Evolutionary conservation across 2,888 invertebrate species (phyloP), one percentile per base, ranked within the genome.

Genomic region (Amblyjoppa proteus): DNA sequence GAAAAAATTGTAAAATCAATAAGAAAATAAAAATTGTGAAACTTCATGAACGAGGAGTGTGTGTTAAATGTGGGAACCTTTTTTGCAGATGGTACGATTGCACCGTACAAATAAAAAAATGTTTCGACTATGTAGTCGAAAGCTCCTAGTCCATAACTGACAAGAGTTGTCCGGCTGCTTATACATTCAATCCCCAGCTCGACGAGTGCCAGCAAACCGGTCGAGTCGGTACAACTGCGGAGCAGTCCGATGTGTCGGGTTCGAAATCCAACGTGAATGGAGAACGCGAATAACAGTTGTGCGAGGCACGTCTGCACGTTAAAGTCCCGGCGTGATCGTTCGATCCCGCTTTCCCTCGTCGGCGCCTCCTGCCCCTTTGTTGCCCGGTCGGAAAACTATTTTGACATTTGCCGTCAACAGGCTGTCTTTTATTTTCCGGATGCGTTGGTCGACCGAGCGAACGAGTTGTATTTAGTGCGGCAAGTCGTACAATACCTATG

Each of bases 181-280:
- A 70, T 51, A 70, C 70, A 51, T 70, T 70, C 28, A 70, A 51
- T 70, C 49, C 41, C 69, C 16, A 64, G 31, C 66, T 28, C 69
- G n/a, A 69, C 53, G 69, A 69, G 56, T 53, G 56, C 34, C 20
- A 41, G 70, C 31, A 69, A 45, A 38, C 68, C 68, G 20, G 25
- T 25, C 28, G 61, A 64, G 61, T 64, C 61, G 11, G 61, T 16
- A 61, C 61, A 61, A 61, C 61, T 28, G 28, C 31, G 61, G 13
- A 16, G 28, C 49, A 25, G 20, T 70, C 38, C 49, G 70, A 45
- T 68, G 58, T 45, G n/a, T 71, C 38, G 38, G 20, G 16, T 3
- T 34, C 20, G 38, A 71, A 61, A 79, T 64, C 61, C 71, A 71
- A 45, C 51, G 20, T 49, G 61, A 61, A 64, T 70, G 71, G 71